phyloP scores from a whole-genome alignment of 2,113 vertebrate species.

The Onychostoma macrolepis region DNA sequence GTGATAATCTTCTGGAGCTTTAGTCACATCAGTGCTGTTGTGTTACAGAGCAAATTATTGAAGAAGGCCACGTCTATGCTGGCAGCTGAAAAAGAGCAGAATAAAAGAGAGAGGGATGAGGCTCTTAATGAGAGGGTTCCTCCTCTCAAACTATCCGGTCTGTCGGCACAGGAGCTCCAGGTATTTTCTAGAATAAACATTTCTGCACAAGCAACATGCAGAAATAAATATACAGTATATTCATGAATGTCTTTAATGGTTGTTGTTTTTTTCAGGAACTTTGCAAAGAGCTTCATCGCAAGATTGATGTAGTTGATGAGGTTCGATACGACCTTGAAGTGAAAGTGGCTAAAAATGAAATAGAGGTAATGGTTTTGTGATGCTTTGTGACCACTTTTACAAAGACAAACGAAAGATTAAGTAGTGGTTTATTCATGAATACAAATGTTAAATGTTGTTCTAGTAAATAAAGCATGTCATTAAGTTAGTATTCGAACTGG shows the following conservation, averaged over 20 bases:
- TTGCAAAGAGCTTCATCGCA: conserved; percentile 74
- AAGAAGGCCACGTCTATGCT: conserved; percentile 72
- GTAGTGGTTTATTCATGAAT: neutral
- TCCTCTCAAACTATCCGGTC: conserved; percentile 69
- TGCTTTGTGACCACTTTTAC: neutral
- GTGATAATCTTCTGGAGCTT: conserved; percentile 2
- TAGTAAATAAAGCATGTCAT: neutral
- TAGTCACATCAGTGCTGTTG: neutral
- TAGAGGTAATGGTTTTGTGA: conserved; percentile 65
- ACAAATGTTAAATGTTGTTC: neutral
- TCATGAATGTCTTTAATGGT: neutral
- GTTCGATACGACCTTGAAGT: conserved; percentile 74
- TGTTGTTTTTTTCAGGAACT: conserved; percentile 67
- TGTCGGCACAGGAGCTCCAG: conserved; percentile 77
- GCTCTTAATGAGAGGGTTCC: conserved; percentile 66
- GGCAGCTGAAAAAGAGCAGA: conserved; percentile 68
- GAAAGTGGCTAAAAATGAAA: conserved; percentile 73
- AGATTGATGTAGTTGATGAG: conserved; percentile 74
- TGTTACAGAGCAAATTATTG: conserved; percentile 69
- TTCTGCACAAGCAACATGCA: neutral
- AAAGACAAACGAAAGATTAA: neutral
- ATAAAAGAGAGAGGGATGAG: conserved; percentile 65
- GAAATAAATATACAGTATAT: neutral
- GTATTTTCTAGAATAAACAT: conserved; percentile 53
- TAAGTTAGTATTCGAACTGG: no score